A percentile compares a stretch with the other conserved stretches of the same genome.
These are phyloP conservation scores for Onychostruthus taczanowskii DNA, from an alignment of 2,113 vertebrate genomes.

Conservation along the genomic window DNA sequence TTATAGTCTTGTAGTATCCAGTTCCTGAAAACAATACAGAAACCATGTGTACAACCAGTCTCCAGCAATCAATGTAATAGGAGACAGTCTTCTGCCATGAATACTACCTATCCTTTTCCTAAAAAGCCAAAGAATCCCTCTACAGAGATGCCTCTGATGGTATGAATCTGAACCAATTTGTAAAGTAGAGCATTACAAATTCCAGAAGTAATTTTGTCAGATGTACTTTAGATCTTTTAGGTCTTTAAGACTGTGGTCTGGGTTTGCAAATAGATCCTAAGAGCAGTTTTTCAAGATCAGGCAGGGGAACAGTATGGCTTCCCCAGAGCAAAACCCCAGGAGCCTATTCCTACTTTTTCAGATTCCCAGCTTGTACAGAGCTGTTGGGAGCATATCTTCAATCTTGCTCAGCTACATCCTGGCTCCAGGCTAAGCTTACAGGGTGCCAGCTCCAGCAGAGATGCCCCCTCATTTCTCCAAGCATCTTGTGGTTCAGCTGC, in stretches of 20 bases:
- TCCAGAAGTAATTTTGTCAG: neutral
- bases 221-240: neutral
- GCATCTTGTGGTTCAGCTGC: neutral
- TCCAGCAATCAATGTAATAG: neutral
- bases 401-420: accelerated
- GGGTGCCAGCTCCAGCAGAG: neutral
- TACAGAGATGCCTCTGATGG: neutral
- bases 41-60: neutral
- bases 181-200: neutral
- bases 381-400: neutral
- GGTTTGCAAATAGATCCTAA: neutral
- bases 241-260: neutral
- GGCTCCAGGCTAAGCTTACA: neutral
- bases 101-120: neutral
- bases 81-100: neutral
- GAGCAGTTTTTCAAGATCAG: neutral
- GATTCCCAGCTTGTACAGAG: neutral
- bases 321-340: neutral
- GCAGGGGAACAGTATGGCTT: neutral
- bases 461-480: neutral
- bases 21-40: neutral
- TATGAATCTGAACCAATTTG: neutral
- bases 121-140: neutral
- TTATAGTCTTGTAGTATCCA: neutral
- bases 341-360: neutral